phyloP scores from a whole-genome alignment of 1,140 invertebrate species.

The Gonatopus flavifemur region DNA sequence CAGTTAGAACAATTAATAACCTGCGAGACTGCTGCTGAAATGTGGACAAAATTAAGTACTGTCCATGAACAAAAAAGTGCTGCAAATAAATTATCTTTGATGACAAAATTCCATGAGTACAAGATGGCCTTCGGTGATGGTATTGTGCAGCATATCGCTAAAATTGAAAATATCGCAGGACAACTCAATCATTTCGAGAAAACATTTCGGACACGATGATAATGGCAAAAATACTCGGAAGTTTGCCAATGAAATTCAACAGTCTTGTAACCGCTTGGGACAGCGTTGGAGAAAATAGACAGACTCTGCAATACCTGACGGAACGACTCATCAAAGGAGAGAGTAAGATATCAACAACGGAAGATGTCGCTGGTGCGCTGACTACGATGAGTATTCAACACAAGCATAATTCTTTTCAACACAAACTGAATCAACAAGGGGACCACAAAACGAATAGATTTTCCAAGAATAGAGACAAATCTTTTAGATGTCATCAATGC shows the following conservation, averaged over 20 bases:
- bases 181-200: neutral
- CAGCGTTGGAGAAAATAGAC: neutral
- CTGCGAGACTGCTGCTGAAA: neutral
- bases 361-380: neutral
- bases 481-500: neutral
- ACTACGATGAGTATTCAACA: neutral
- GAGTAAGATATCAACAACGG: neutral
- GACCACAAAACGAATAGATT: neutral
- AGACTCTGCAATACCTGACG: neutral
- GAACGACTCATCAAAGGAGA: too few relatives aligned
- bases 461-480: neutral
- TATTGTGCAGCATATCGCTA: conserved; percentile 1
- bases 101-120: neutral
- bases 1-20: neutral
- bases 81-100: conserved; percentile 1
- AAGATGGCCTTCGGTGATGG: neutral
- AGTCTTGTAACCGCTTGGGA: conserved; percentile 3
- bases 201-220: neutral
- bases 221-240: conserved; percentile 6
- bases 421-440: neutral
- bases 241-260: neutral
- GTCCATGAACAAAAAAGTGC: conserved; percentile 2
- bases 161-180: conserved; percentile 1
- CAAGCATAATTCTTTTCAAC: too few relatives aligned
- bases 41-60: conserved; percentile 1